Evolutionary conservation across 2,888 invertebrate genomes (phyloP).

Genomic region (Geophilus truncorum): DNA sequence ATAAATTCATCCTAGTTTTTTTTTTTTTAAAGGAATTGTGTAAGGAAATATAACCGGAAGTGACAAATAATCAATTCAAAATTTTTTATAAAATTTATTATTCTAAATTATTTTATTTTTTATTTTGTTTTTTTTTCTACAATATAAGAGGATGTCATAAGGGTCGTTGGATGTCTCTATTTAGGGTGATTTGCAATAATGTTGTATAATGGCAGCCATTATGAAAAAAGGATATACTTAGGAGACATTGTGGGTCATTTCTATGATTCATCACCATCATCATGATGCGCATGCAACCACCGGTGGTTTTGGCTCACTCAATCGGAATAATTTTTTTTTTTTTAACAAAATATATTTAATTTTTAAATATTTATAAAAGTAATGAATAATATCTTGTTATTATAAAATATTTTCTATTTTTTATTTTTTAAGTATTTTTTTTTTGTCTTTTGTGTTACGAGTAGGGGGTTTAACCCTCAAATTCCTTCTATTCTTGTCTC

Average conservation of each 20-base stretch:
- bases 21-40: not conserved
- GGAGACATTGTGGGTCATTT: conserved; percentile 13
- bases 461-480: conserved; percentile 2
- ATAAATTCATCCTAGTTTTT: not conserved
- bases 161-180: not conserved
- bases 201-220: conserved; percentile 19
- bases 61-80: not conserved
- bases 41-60: not conserved
- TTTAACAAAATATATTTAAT: not conserved
- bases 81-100: not conserved
- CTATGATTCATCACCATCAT: conserved; percentile 22
- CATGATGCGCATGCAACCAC: conserved; percentile 14
- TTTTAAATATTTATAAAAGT: not conserved
- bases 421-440: not conserved
- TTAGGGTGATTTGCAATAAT: conserved; percentile 12
- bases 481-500: conserved; percentile 13
- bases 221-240: conserved; percentile 18
- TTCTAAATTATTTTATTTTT: not conserved
- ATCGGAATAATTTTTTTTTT: not conserved
- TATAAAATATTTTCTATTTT: not conserved
- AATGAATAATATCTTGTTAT: not conserved
- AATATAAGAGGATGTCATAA: not conserved
- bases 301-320: not conserved
- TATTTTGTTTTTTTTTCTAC: not conserved
- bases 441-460: not conserved